Conservation (phyloP, 2,797 vertebrate genomes). For the Falco concolor region DNA sequence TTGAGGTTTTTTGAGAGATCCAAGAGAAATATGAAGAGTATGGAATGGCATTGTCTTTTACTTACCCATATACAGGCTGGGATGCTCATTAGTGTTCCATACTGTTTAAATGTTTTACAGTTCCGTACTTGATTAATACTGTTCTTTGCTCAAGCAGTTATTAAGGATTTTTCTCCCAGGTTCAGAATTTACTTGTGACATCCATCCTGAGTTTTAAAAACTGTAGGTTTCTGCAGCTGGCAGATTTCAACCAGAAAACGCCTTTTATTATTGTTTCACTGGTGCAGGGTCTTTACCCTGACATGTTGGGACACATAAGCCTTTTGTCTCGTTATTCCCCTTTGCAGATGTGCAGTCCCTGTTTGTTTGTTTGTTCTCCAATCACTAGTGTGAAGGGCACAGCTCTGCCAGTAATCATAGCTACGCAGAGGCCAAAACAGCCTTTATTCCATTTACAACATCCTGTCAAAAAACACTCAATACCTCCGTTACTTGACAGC, state of each 20-base stretch:
- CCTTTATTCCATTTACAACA: slow-evolving; percentile 22
- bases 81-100: background rate
- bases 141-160: background rate
- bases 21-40: background rate
- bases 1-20: background rate
- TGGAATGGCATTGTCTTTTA: background rate
- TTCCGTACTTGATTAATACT: background rate
- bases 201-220: background rate
- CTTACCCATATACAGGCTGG: background rate
- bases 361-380: background rate
- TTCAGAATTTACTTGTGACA: background rate
- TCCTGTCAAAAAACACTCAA: slow-evolving; percentile 10
- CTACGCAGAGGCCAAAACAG: background rate
- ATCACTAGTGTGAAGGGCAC: background rate
- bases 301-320: background rate
- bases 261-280: background rate
- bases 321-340: background rate
- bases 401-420: background rate
- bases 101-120: too few species aligned
- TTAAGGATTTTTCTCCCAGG: background rate
- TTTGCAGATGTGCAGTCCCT: background rate
- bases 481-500: background rate
- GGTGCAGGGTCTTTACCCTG: background rate
- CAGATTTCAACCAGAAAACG: background rate
- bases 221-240: background rate